phyloP scores from a whole-genome alignment of 2,888 invertebrate species.

The Hypercompe scribonia region DNA sequence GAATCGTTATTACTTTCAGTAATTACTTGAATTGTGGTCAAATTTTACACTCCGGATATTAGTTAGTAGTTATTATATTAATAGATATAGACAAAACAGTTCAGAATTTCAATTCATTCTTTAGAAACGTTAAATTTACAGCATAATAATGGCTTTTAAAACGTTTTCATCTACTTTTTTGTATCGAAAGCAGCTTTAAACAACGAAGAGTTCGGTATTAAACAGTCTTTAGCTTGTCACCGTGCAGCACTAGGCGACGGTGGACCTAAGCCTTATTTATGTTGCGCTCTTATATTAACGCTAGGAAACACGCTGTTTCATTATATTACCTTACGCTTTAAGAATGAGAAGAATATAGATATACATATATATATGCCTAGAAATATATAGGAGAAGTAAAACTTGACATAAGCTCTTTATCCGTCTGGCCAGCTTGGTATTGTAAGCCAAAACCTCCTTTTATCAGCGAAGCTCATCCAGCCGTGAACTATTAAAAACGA shows the following conservation, averaged over 20 bases:
- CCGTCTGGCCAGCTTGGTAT: too few species aligned
- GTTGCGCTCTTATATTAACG: conserved; percentile 48
- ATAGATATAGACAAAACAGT: background rate
- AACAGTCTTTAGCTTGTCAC: conserved; percentile 49
- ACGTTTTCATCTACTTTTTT: conserved; percentile 42
- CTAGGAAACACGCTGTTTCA: conserved; percentile 39
- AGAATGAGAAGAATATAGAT: background rate
- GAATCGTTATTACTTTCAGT: too few species aligned
- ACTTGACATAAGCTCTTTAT: too few species aligned
- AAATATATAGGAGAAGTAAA: too few species aligned
- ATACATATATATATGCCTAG: too few species aligned
- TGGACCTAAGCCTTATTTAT: conserved; percentile 53
- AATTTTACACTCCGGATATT: too few species aligned
- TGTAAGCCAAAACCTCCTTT: too few species aligned
- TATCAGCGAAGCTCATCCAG: too few species aligned
- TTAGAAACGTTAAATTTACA: background rate
- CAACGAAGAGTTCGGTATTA: conserved; percentile 45
- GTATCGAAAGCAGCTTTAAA: conserved; percentile 51
- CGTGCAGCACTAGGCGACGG: conserved; percentile 43
- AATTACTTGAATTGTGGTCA: too few species aligned
- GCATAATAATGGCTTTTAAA: conserved; percentile 35
- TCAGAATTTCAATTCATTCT: background rate
- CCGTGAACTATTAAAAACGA: too few species aligned
- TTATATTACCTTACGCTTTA: conserved; percentile 26
- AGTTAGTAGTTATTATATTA: background rate